Base-by-base conservation (phyloP, 2,113 vertebrate species). In the Neogale vison region DNA sequence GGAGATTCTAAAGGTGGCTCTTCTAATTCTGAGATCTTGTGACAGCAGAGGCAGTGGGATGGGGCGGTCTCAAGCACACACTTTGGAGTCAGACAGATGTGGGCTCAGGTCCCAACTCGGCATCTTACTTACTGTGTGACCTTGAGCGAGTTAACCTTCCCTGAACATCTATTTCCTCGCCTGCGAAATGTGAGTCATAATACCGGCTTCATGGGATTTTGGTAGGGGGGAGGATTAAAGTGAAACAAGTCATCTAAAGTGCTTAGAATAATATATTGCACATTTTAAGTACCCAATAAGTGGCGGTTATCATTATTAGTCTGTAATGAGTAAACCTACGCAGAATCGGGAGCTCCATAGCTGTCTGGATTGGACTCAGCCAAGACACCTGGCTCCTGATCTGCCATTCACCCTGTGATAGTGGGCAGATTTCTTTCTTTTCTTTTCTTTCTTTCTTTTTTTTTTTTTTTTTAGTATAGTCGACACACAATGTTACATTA, bases 61-160 rank as follows among this genome's bases (percentile, higher is more conserved):
- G 42, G 7, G 65, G 6, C 1, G 17, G 31, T 55, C 34, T 23
- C 1, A 9, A 86, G 36, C 63, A 1, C 1, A 11, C 1, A 3
- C 42, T 80, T 39, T 31, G 8, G 63, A 80, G 15, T 29, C 63
- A 26, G 57, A 17, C 34, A 57, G 47, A 72, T 79, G 23, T 47
- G 52, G 42, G 76, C 50, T 90, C 57, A 8, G 34, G 21, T 50
- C n/a, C 88, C 81, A 85, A 45, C 45, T 74, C 52, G 69, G 39
- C 23, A 4, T 57, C 55, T 67, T 29, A 50, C 59, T 69, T 89
- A 61, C n/a, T 63, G 21, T 4, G 23, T 80, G 91, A 82, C 61
- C 61, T 80, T 61, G 45, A 91, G n/a, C 21, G 67, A 91, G 52
- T 80, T 84, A 61, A 65, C 47, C 88, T 76, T 45, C 88, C 84